These are phyloP conservation scores for Moxostoma hubbsi DNA, from an alignment of 2,797 vertebrate species.

Conservation along the genomic window DNA sequence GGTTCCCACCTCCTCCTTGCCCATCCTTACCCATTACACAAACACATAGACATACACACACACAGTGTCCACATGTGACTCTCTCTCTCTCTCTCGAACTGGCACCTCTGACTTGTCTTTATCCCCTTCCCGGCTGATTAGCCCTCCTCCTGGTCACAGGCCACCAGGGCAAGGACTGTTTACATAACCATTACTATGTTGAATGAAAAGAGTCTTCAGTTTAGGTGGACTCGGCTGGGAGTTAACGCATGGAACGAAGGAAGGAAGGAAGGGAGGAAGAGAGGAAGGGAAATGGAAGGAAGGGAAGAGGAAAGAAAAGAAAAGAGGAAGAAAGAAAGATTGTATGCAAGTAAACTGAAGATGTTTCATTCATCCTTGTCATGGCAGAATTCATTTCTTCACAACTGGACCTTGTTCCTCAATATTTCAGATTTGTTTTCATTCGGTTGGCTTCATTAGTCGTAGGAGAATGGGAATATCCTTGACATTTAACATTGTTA, in stretches of 20 bases:
- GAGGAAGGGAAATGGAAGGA: neutral
- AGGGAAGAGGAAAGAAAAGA: neutral
- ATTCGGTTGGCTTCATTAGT: neutral
- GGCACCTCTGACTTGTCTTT: no score
- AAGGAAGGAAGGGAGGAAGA: neutral
- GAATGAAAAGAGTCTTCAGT: slow-evolving; percentile 39
- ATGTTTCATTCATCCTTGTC: neutral
- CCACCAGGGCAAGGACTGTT: slow-evolving; percentile 34
- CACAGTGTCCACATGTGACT: no score
- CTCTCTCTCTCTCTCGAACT: no score
- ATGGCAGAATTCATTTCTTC: neutral
- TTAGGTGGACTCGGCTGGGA: slow-evolving; percentile 8
- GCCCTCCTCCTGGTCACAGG: no score
- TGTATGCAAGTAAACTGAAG: neutral
- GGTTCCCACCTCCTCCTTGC: no score
- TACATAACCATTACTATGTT: slow-evolving; percentile 45
- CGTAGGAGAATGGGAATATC: neutral
- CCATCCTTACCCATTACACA: no score
- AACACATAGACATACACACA: no score
- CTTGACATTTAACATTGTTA: neutral
- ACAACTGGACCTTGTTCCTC: neutral
- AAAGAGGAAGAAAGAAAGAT: neutral
- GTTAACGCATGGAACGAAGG: neutral
- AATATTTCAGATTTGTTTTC: neutral
- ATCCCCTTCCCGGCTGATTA: no score